Percentiles rank a stretch among this genome's conserved stretches.
Conservation (phyloP, 2,888 invertebrate genomes). For the Drosophila hawaiiensis region DNA sequence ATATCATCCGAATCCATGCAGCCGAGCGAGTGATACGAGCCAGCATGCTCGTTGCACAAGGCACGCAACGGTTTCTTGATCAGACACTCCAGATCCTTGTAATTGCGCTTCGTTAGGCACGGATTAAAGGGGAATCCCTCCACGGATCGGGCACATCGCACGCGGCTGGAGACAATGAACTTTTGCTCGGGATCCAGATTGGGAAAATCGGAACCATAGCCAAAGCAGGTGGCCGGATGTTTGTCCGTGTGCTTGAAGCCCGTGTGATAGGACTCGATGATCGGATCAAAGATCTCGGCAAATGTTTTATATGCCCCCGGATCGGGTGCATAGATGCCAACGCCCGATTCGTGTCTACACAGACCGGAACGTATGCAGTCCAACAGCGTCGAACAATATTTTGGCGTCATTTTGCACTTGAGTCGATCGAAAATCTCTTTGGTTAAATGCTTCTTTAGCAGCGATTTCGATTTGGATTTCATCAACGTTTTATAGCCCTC, state of each 20-base stretch:
- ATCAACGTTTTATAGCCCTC: constrained; percentile 93
- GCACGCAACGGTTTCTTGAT: constrained; percentile 91
- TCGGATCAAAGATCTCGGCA: constrained; percentile 96
- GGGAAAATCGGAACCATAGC: constrained; percentile 94
- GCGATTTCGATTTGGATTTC: constrained; percentile 95
- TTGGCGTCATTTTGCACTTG: constrained; percentile 94
- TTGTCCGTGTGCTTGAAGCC: constrained; percentile 96
- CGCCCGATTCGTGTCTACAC: constrained; percentile 97
- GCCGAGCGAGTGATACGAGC: constrained; percentile 95
- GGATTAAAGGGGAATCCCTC: constrained; percentile 99
- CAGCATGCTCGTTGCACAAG: constrained; percentile 94
- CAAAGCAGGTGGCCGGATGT: constrained; percentile 97
- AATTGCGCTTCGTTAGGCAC: constrained; percentile 96
- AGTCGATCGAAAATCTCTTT: constrained; percentile 94
- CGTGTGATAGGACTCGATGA: constrained; percentile 98
- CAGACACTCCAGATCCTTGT: constrained; percentile 97
- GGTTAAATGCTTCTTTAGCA: constrained; percentile 97
- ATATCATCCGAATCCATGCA: constrained; percentile 97
- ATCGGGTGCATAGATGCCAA: constrained; percentile 98
- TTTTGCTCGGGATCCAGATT: constrained; percentile 96
- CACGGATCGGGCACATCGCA: constrained; percentile 96
- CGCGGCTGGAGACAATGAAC: constrained; percentile 97
- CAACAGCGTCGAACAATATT: constrained; percentile 95
- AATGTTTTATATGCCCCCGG: constrained; percentile 97
- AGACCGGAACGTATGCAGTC: constrained; percentile 98